A percentile compares a stretch with the other conserved stretches of the same genome.
phyloP scores from a whole-genome alignment of 1,140 invertebrate genomes.

The Gonatopus flavifemur region DNA sequence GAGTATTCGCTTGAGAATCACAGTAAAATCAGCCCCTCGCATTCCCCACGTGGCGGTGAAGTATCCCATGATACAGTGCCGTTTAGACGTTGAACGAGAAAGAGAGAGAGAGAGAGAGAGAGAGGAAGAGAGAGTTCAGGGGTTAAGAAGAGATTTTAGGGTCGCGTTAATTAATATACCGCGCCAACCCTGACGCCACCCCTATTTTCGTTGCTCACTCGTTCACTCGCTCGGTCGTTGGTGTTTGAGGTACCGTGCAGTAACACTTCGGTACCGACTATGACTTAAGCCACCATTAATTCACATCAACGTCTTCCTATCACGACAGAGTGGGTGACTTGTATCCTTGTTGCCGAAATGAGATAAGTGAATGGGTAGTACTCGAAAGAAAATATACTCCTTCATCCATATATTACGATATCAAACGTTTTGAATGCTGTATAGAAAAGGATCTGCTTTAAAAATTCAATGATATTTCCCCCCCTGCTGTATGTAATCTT shows the following conservation, averaged over 20 bases:
- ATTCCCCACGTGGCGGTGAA: conserved; percentile 17
- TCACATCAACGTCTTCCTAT: conserved; percentile 58
- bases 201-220: too few relatives aligned
- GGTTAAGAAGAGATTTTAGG: conserved; percentile 51
- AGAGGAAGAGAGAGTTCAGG: conserved; percentile 27
- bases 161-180: conserved; percentile 50
- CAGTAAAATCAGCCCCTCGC: conserved; percentile 9
- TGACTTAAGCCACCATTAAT: conserved; percentile 56
- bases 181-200: conserved; percentile 12
- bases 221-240: too few relatives aligned
- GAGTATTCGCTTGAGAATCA: conserved; percentile 24
- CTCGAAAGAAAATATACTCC: conserved; percentile 14
- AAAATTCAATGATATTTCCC: neutral
- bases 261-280: conserved; percentile 28
- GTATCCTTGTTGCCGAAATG: conserved; percentile 51
- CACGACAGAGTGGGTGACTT: conserved; percentile 43
- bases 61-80: conserved; percentile 33
- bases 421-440: too few relatives aligned
- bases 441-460: too few relatives aligned
- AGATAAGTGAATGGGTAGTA: conserved; percentile 45
- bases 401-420: too few relatives aligned
- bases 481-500: neutral
- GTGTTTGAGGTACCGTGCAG: too few relatives aligned
- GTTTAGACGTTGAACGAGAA: conserved; percentile 18
- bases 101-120: neutral